Percentiles rank a stretch among this genome's conserved stretches.
Conservation (phyloP, 2,888 invertebrate species). For the Macrosoma leucophasiata region DNA sequence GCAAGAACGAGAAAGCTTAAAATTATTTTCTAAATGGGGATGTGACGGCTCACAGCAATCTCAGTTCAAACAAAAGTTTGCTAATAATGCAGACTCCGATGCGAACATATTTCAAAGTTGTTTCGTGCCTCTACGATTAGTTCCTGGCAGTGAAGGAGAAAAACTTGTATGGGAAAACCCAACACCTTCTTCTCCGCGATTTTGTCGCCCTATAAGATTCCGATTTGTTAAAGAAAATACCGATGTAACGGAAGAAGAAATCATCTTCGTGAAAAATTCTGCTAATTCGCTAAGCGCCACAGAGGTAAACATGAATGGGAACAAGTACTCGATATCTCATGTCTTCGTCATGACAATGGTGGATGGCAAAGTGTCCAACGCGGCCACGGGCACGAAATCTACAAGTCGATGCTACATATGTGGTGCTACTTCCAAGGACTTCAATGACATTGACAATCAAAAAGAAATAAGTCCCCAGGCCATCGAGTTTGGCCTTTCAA, state of each 20-base stretch:
- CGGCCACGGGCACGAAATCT: constrained; percentile 33
- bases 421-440: constrained; percentile 35
- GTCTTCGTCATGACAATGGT: constrained; percentile 26
- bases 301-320: constrained; percentile 1
- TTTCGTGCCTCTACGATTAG: constrained; percentile 15
- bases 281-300: constrained; percentile 4
- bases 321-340: constrained; percentile 7
- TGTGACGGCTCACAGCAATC: constrained; percentile 33
- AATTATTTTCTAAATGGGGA: constrained; percentile 30
- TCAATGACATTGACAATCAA: constrained; percentile 27
- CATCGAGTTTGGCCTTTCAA: constrained; percentile 31
- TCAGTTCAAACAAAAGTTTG: constrained; percentile 31
- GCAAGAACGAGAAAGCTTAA: constrained; percentile 7
- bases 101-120: constrained; percentile 32
- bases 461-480: constrained; percentile 12
- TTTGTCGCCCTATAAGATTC: constrained; percentile 30
- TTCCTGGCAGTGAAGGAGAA: constrained; percentile 18
- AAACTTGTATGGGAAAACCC: constrained; percentile 31
- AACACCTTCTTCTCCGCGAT: constrained; percentile 29
- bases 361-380: constrained; percentile 39
- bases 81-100: constrained; percentile 24
- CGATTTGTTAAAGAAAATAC: constrained; percentile 25
- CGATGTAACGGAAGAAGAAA: constrained; percentile 28
- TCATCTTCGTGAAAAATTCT: constrained; percentile 18
- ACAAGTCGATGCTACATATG: constrained; percentile 38